These are phyloP conservation scores for Apteryx owenii DNA, from an alignment of 2,113 vertebrate genomes.

Conservation along the genomic window DNA sequence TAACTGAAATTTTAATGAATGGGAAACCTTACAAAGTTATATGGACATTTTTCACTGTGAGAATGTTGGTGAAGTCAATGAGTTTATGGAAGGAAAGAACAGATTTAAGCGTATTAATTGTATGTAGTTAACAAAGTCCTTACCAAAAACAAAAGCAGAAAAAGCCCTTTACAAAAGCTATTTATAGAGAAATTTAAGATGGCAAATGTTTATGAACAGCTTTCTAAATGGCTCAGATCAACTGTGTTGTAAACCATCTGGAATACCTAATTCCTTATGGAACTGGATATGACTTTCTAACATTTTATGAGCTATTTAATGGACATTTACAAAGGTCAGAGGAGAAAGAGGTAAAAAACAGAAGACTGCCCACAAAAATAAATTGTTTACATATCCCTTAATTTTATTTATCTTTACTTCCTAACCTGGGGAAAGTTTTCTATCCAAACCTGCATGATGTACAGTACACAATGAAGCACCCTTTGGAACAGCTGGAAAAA, in stretches of 20 bases:
- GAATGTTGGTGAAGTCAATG: background rate
- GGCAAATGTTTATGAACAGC: conserved; percentile 42
- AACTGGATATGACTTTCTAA: conserved; percentile 35
- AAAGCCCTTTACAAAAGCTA: background rate
- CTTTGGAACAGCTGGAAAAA: background rate
- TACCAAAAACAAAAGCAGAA: background rate
- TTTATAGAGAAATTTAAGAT: conserved; percentile 18
- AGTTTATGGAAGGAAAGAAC: background rate
- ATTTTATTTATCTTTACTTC: conserved; percentile 11
- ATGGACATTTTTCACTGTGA: background rate
- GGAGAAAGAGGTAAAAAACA: background rate
- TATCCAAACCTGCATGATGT: background rate
- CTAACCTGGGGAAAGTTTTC: background rate
- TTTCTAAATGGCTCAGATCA: conserved; percentile 53
- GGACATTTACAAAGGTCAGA: conserved; percentile 5
- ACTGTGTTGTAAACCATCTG: conserved; percentile 43
- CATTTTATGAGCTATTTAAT: conserved; percentile 64
- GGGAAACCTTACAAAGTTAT: background rate
- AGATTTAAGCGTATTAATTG: background rate
- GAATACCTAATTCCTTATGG: conserved; percentile 12
- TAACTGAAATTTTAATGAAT: background rate
- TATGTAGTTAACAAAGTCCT: background rate
- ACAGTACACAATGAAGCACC: background rate
- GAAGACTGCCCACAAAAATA: conserved; percentile 4
- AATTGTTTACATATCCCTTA: background rate